phyloP scores from a whole-genome alignment of 1,140 invertebrate genomes.

The Zaprionus tsacasi region DNA sequence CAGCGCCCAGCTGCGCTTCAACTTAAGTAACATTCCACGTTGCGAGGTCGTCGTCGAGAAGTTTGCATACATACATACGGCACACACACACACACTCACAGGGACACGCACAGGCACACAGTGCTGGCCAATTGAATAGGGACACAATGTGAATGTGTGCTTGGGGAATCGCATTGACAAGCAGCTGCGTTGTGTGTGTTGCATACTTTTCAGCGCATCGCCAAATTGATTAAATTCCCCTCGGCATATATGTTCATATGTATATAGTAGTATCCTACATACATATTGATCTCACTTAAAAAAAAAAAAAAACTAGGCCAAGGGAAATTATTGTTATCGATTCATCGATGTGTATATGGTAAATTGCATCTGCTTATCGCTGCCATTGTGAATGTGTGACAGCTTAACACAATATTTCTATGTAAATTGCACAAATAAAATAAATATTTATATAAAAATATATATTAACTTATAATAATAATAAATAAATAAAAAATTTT shows the following conservation, averaged over 20 bases:
- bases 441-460: too few relatives aligned
- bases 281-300: neutral
- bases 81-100: constrained; percentile 3
- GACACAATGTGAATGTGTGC: constrained; percentile 30
- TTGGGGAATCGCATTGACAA: constrained; percentile 12
- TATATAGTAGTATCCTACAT: too few relatives aligned
- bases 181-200: constrained; percentile 13
- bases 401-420: too few relatives aligned
- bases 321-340: neutral
- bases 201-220: constrained; percentile 16
- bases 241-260: neutral
- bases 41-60: constrained; percentile 51
- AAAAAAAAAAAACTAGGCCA: neutral
- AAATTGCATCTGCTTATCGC: neutral
- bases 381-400: neutral
- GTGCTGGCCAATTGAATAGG: constrained; percentile 48
- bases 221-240: constrained; percentile 22
- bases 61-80: constrained; percentile 42
- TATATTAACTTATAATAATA: neutral
- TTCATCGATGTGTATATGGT: neutral
- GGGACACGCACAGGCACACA: constrained; percentile 13
- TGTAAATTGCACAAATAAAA: neutral
- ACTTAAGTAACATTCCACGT: constrained; percentile 79
- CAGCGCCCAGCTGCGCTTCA: constrained; percentile 67
- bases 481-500: too few relatives aligned